Base-by-base conservation (phyloP, 2,888 invertebrate genomes). In the Dasysyrphus albostriatus region DNA sequence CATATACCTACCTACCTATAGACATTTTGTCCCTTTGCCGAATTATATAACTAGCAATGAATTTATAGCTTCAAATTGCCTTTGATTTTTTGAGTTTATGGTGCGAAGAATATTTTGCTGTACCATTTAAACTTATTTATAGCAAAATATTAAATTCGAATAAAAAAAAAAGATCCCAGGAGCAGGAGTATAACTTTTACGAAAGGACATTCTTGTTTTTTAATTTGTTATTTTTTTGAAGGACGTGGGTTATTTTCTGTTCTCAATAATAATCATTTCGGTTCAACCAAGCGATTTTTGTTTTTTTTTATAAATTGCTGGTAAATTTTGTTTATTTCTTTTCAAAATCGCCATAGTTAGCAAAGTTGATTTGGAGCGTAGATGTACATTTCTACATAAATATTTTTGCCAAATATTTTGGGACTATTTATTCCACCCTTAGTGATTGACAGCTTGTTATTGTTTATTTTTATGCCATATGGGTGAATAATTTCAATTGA, bases 61-160 rank as follows among this genome's bases (percentile, higher is more conserved):
- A 59, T 69, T 67, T 69, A 77, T 74, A 51, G 34, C 69, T n/a
- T 24, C 24, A 37, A 37, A 69, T 69, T 58, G 77, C 58, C 73
- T 77, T 81, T 82, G 82, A 85, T 85, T 81, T 77, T 44, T 19
- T 19, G 44, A 19, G 44, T 47, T 61, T 83, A 47, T 58, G 63
- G 44, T 14, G 74, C 74, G 61, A 56, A 34, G 54, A 75, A 78
- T 58, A 72, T 65, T 61, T 42, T 54, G 49, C 59, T 47, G 61
- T 44, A 24, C 16, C 58, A 69, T 73, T 78, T 72, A 47, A 67
- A 76, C 49, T 84, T 72, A 80, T 76, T 84, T 72, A 58, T 44
- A 69, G 75, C 49, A 51, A 70, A n/a, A 79, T 69, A 69, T 69
- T 69, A 69, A 39, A 54, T 39, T 67, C 67, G 1, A 37, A 37